A percentile compares a stretch with the other conserved stretches of the same genome.
phyloP scores from a whole-genome alignment of 2,888 invertebrate species.

The Exocentrus adspersus region DNA sequence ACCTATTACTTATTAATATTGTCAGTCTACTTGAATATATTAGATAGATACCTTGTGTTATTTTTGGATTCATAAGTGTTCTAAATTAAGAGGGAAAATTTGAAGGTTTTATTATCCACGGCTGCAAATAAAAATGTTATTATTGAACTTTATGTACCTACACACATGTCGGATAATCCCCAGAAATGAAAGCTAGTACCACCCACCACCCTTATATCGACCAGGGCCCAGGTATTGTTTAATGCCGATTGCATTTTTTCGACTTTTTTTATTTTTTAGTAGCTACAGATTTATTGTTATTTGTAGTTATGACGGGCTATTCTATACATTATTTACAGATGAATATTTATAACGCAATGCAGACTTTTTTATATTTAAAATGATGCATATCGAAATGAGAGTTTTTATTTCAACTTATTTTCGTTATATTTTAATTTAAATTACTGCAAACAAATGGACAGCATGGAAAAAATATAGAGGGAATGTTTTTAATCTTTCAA shows the following conservation, averaged over 20 bases:
- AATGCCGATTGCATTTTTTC: conserved; percentile 56
- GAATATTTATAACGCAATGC: conserved; percentile 57
- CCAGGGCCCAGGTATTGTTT: conserved; percentile 52
- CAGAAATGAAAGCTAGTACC: conserved; percentile 21
- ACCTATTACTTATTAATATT: too few relatives aligned
- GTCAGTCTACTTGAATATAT: too few relatives aligned
- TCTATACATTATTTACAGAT: conserved; percentile 57
- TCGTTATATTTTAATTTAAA: conserved; percentile 47
- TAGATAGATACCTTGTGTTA: too few relatives aligned
- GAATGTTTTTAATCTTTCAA: conserved; percentile 39
- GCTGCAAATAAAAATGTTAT: conserved; percentile 5
- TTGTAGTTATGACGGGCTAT: conserved; percentile 55
- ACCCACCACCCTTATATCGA: conserved; percentile 43
- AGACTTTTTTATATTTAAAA: conserved; percentile 54
- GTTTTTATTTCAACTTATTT: conserved; percentile 46
- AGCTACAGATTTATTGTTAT: conserved; percentile 58
- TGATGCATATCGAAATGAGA: conserved; percentile 56
- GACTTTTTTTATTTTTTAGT: conserved; percentile 54
- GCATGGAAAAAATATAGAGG: conserved; percentile 31
- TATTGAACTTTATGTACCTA: conserved; percentile 23
- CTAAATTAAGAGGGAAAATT: not conserved
- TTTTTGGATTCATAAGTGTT: too few relatives aligned
- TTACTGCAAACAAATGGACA: conserved; percentile 39
- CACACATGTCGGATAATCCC: conserved; percentile 31
- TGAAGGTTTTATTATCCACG: not conserved